These are phyloP conservation scores for Chymomyza costata DNA, from an alignment of 1,140 invertebrate genomes.

Conservation along the genomic window DNA sequence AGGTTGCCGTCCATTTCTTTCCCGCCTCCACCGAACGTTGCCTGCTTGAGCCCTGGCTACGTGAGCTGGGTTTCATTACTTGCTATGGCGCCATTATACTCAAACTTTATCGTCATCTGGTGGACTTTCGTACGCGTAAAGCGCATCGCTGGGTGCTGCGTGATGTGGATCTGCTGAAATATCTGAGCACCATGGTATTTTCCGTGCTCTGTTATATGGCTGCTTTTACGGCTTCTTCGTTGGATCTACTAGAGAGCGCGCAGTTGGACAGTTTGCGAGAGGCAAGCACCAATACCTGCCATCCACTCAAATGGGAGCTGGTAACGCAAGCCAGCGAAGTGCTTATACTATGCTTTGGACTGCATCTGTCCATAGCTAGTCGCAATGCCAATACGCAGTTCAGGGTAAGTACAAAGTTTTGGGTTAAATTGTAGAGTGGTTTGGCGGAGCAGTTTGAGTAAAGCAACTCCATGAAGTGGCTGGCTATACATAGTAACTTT, in stretches of 20 bases:
- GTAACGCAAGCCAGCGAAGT: slow-evolving; percentile 91
- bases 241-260: slow-evolving; percentile 78
- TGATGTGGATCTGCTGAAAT: slow-evolving; percentile 88
- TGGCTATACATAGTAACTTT: too few species aligned
- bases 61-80: slow-evolving; percentile 92
- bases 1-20: slow-evolving; percentile 90
- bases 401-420: slow-evolving; percentile 76
- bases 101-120: slow-evolving; percentile 90
- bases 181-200: slow-evolving; percentile 84
- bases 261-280: slow-evolving; percentile 74
- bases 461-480: too few species aligned
- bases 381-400: slow-evolving; percentile 89
- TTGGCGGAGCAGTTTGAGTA: too few species aligned
- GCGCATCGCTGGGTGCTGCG: slow-evolving; percentile 91
- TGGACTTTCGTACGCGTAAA: slow-evolving; percentile 89
- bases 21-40: slow-evolving; percentile 85
- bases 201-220: slow-evolving; percentile 89
- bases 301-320: slow-evolving; percentile 91
- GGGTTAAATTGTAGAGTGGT: too few species aligned
- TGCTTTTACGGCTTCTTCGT: slow-evolving; percentile 86
- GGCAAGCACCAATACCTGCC: slow-evolving; percentile 81
- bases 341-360: slow-evolving; percentile 86
- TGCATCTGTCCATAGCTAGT: slow-evolving; percentile 88
- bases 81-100: slow-evolving; percentile 93
- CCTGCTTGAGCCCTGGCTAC: slow-evolving; percentile 89